Conservation (phyloP, 2,888 invertebrate genomes). For the Caenorhabditis afra region DNA sequence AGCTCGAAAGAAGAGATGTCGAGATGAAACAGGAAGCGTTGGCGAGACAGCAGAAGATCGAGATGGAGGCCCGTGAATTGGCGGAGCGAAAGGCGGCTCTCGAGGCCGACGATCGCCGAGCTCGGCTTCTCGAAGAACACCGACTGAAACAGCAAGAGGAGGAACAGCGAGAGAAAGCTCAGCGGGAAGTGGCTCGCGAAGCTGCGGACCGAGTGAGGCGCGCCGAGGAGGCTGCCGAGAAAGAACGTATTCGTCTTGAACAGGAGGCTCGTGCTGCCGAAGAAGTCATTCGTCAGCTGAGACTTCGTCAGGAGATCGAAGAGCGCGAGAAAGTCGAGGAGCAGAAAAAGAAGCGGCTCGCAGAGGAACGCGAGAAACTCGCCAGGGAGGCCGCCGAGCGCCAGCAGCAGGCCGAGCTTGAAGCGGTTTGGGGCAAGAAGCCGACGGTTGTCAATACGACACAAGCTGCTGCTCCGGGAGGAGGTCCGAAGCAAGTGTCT, state of each 20-base stretch:
- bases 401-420: constrained; percentile 26
- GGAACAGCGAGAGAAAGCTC: constrained; percentile 34
- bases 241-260: constrained; percentile 32
- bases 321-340: constrained; percentile 36
- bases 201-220: constrained; percentile 16
- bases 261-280: constrained; percentile 19
- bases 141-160: constrained; percentile 38
- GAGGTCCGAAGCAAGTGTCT: constrained; percentile 46
- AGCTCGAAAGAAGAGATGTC: constrained; percentile 59
- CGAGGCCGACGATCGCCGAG: constrained; percentile 34
- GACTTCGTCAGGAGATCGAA: constrained; percentile 8
- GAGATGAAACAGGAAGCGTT: constrained; percentile 59
- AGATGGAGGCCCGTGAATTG: constrained; percentile 41
- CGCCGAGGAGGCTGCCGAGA: constrained; percentile 43
- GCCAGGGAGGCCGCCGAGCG: constrained; percentile 14
- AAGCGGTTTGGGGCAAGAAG: constrained; percentile 30
- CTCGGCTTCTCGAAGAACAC: too few species aligned
- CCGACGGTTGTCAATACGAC: constrained; percentile 12
- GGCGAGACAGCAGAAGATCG: constrained; percentile 49
- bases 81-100: constrained; percentile 48
- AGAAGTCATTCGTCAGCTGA: constrained; percentile 13
- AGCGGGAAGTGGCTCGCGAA: constrained; percentile 22
- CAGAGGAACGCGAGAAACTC: constrained; percentile 22
- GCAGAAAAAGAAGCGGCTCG: not conserved
- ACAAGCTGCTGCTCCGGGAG: not conserved